Evolutionary conservation across 2,113 vertebrate genomes (phyloP).

Genomic region (Cnemophilus loriae): DNA sequence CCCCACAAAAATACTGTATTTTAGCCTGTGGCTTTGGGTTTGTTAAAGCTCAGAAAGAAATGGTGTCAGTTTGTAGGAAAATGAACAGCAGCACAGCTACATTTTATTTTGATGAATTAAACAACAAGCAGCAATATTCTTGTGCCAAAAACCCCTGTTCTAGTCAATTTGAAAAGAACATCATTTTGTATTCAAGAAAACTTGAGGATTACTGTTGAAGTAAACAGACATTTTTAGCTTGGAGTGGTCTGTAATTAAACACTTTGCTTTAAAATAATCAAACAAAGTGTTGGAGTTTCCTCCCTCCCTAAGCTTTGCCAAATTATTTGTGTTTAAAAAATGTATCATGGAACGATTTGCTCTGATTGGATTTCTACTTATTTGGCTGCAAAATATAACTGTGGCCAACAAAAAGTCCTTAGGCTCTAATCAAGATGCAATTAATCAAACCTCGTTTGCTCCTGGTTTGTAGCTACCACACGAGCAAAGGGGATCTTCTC

Average conservation of each 20-base stretch:
- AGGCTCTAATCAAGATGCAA: not conserved
- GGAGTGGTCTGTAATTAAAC: not conserved
- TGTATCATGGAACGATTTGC: fast-evolving
- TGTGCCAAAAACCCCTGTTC: not conserved
- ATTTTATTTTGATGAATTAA: not conserved
- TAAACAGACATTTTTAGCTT: not conserved
- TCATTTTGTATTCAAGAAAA: not conserved
- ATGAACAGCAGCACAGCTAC: not conserved
- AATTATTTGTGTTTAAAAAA: not conserved
- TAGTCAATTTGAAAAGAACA: not conserved
- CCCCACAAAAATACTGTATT: not conserved
- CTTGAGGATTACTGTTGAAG: not conserved
- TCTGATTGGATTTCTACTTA: not conserved
- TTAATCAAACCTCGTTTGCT: not conserved
- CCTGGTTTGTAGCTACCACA: not conserved
- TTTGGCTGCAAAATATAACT: not conserved
- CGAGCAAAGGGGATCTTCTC: not conserved
- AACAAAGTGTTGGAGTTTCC: not conserved
- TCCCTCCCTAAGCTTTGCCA: not conserved
- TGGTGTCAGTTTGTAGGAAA: not conserved
- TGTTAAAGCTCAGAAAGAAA: not conserved
- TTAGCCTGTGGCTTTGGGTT: not conserved
- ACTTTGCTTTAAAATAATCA: not conserved
- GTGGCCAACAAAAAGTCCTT: not conserved
- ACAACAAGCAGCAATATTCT: not conserved